Base-by-base conservation (phyloP, 1,140 invertebrate species). In the Scaptomyza graminum region DNA sequence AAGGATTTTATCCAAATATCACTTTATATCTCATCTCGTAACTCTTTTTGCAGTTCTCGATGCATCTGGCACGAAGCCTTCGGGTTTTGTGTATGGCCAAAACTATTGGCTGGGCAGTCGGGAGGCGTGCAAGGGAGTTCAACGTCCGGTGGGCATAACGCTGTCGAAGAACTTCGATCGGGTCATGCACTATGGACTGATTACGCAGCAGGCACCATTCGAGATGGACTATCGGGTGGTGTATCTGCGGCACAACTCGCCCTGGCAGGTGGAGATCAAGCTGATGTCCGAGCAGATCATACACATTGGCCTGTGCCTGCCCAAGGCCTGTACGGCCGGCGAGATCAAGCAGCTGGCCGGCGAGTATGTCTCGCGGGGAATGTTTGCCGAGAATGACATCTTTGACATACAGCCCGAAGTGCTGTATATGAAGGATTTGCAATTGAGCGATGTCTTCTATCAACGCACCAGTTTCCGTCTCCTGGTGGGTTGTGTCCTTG, bases 211-310 rank as follows among this genome's bases (percentile, higher is more conserved):
- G 22, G 83, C 91, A 8, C 91, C 91, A 28, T 92, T 92, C 39
- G 82, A 80, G 15, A 90, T 92, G 71, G 84, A 90, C 31, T 92
- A 92, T 61, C 68, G 90, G 0, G 87, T 92, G 0, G 51, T 92
- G 3, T 92, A 92, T 37, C 55, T 92, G 52, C 55, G 90, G 1
- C 91, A 92, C 65, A 70, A 84, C 49, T 92, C 91, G 0, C 91
- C 91, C 0, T 92, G 91, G 91, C 91, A 92, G 57, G 87, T 92
- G 44, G 91, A 92, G 52, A 91, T 91, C 5, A 92, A 92, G 49
- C 74, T 92, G 25, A 88, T 91, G 80, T 84, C 91, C 4, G 91
- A 92, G 61, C 80, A 90, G 65, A 91, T 92, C 11, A 90, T 92
- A 1, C 91, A 92, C 61, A 74, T 92, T 47, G 91, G 91, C 0